Base-by-base conservation (phyloP, 2,113 vertebrate genomes). In the Psilopsiagon aurifrons region DNA sequence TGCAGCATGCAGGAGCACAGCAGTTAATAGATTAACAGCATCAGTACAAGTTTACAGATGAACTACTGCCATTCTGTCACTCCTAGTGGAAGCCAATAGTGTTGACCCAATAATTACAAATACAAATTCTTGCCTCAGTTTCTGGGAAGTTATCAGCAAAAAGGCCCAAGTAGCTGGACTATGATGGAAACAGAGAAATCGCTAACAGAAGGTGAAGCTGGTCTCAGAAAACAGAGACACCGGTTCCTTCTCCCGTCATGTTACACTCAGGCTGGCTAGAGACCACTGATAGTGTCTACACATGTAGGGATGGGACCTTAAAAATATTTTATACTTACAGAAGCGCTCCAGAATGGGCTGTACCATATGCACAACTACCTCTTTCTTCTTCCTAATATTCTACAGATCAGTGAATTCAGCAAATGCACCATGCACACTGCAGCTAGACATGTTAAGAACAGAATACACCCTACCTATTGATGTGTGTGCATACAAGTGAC, bases 401-500 rank as follows among this genome's bases (percentile, higher is more conserved):
- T 29, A 22, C 20, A 74, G 69, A 20, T 41, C 24, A 33, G 31
- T 7, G 8, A 39, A n/a, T 25, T 78, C 11, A 19, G 7, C 31
- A 92, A 81, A 64, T 3, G 11, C 17, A 31, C 33, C 28, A 51
- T 0, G 0, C 18, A 17, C 35, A 31, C 37, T 28, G 63, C 43
- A 73, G 52, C 25, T 57, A 63, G 46, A 10, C 1, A 3, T 1
- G 5, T 6, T 23, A 41, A 51, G n/a, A 66, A 41, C 14, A 66
- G 7, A 83, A 18, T 7, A 41, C 4, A 63, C 3, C 47, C 63
- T 12, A 31, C 9, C 29, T 11, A 24, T 2, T 14, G 33, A 69
- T 8, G 24, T 37, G 33, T 43, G 17, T 0, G 0, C 41, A 49
- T 33, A 25, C 3, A 43, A 23, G 25, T 3, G 0, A 17, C 2